These are phyloP conservation scores for Phasia obesa DNA, from an alignment of 2,888 invertebrate genomes.

Conservation along the genomic window DNA sequence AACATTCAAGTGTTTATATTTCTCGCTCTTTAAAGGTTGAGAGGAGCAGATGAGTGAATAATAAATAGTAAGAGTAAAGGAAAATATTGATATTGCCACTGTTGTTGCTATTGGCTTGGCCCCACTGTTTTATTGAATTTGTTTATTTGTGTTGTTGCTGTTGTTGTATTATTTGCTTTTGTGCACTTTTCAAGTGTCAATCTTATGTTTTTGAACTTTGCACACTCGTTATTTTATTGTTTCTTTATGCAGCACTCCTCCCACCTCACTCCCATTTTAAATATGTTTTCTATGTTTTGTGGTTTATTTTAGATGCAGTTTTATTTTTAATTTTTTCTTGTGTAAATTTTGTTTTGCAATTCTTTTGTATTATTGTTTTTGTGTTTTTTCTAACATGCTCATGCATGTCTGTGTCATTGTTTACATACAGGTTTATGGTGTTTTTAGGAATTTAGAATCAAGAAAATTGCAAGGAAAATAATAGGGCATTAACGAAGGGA, in stretches of 20 bases:
- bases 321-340: not conserved
- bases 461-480: slow-evolving; percentile 8
- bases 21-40: slow-evolving; percentile 58
- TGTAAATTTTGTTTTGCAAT: slow-evolving; percentile 2
- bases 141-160: slow-evolving; percentile 2
- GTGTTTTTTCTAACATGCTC: slow-evolving; percentile 12
- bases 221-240: slow-evolving; percentile 37
- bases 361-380: slow-evolving; percentile 26
- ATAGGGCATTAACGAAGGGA: not conserved
- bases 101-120: slow-evolving; percentile 19
- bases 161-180: slow-evolving; percentile 71
- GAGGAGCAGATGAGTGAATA: slow-evolving; percentile 39
- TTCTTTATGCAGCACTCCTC: not conserved
- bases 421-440: slow-evolving; percentile 55
- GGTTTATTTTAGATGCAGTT: slow-evolving; percentile 10
- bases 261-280: not conserved
- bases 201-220: slow-evolving; percentile 74
- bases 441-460: not conserved
- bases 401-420: slow-evolving; percentile 55
- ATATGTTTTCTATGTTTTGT: slow-evolving; percentile 3
- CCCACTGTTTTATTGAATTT: slow-evolving; percentile 14
- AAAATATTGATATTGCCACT: slow-evolving; percentile 39
- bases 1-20: slow-evolving; percentile 68
- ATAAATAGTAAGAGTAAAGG: slow-evolving; percentile 27
- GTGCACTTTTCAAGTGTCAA: slow-evolving; percentile 74